Conservation (phyloP, 2,888 invertebrate species). For the Drosophila robusta region DNA sequence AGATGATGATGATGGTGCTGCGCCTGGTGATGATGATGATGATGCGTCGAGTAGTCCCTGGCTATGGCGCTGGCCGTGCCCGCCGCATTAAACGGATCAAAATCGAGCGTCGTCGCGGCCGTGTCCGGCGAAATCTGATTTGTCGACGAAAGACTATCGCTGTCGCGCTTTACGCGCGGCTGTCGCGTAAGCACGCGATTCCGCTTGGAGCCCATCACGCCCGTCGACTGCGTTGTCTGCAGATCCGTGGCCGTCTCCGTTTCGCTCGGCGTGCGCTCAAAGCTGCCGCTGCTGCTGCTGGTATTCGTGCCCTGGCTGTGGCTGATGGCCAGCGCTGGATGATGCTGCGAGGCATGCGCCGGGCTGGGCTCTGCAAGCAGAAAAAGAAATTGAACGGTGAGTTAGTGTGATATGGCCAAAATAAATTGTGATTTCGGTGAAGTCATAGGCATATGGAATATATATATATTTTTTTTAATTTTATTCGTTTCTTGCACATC, state of each 20-base stretch:
- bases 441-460: not conserved
- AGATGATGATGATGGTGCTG: conserved; percentile 78
- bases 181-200: conserved; percentile 89
- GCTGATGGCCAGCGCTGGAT: conserved; percentile 56
- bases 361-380: conserved; percentile 66
- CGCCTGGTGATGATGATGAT: conserved; percentile 49
- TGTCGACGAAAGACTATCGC: conserved; percentile 85
- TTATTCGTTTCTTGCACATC: conserved; percentile 83
- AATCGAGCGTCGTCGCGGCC: conserved; percentile 73
- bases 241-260: conserved; percentile 45
- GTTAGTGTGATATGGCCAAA: not conserved
- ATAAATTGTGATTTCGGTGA: not conserved
- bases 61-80: conserved; percentile 60
- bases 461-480: conserved; percentile 60
- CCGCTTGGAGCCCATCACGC: conserved; percentile 87
- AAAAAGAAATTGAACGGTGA: no score
- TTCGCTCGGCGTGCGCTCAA: conserved; percentile 58
- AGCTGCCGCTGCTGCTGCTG: conserved; percentile 58
- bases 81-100: conserved; percentile 81
- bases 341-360: conserved; percentile 48
- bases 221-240: conserved; percentile 46
- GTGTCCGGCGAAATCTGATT: conserved; percentile 84
- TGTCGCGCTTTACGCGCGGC: conserved; percentile 88
- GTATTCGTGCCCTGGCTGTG: conserved; percentile 63
- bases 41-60: conserved; percentile 71